These are phyloP conservation scores for Romanogobio albipinnatus DNA, from an alignment of 2,113 vertebrate genomes.

Conservation along the genomic window DNA sequence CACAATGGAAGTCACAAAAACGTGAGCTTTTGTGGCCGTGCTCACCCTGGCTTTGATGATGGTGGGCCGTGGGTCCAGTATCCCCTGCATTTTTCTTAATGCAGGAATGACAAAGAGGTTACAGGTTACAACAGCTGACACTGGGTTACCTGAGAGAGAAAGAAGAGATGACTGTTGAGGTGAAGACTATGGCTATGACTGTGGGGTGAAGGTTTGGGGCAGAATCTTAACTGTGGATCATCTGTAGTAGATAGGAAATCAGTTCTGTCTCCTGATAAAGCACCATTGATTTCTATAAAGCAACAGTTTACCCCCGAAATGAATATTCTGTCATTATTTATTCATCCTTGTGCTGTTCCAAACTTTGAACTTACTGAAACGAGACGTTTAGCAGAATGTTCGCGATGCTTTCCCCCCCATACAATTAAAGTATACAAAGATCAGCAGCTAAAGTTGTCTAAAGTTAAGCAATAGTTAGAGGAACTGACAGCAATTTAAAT, in stretches of 20 bases:
- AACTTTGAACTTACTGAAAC: background rate
- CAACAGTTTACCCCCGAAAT: background rate
- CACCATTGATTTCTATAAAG: background rate
- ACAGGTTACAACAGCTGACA: slow-evolving; percentile 98
- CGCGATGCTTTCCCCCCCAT: background rate
- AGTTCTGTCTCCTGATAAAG: slow-evolving; percentile 16
- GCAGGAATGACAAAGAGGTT: slow-evolving; percentile 99
- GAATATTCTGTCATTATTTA: background rate
- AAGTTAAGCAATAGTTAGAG: background rate
- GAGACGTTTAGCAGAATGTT: background rate
- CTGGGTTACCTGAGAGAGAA: slow-evolving; percentile 87
- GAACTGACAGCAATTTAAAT: background rate
- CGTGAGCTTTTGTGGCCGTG: background rate
- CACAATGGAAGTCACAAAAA: background rate
- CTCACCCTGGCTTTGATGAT: slow-evolving; percentile 99
- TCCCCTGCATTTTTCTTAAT: slow-evolving; percentile 98
- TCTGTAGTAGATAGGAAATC: slow-evolving; percentile 6
- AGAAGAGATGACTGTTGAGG: slow-evolving; percentile 14
- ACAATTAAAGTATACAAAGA: background rate
- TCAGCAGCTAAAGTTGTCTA: background rate
- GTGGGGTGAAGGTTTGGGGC: background rate
- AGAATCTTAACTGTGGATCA: background rate
- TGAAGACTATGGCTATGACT: background rate
- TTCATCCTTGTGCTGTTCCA: background rate
- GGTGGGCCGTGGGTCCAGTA: slow-evolving; percentile 95